phyloP scores from a whole-genome alignment of 2,888 invertebrate species.

The Papilio demoleus region DNA sequence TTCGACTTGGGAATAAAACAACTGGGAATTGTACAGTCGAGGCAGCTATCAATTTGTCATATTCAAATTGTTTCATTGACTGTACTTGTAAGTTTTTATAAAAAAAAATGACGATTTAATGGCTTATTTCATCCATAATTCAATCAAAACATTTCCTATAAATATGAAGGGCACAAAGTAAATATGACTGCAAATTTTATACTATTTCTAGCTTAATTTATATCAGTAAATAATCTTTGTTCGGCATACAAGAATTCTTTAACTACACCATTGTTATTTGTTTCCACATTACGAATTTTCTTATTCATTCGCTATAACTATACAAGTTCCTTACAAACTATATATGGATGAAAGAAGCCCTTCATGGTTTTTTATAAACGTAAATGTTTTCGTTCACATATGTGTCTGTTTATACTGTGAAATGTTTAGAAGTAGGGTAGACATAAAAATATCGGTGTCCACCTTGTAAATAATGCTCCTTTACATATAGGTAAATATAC shows the following conservation, averaged over 20 bases:
- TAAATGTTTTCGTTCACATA: constrained; percentile 40
- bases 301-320: constrained; percentile 2
- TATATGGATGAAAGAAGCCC: constrained; percentile 42
- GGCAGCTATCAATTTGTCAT: constrained; percentile 7
- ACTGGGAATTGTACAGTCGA: constrained; percentile 6
- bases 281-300: neutral
- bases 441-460: constrained; percentile 73
- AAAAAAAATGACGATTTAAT: neutral
- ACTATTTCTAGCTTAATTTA: neutral
- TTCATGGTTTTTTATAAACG: constrained; percentile 29
- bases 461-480: constrained; percentile 83
- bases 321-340: constrained; percentile 31
- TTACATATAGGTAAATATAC: constrained; percentile 82
- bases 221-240: neutral
- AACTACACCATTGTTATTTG: neutral
- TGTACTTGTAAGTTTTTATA: constrained; percentile 31
- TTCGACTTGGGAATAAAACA: constrained; percentile 1
- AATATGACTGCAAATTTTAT: constrained; percentile 27
- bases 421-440: constrained; percentile 64
- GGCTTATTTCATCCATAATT: constrained; percentile 37
- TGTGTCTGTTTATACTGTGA: constrained; percentile 46
- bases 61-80: constrained; percentile 19
- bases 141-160: constrained; percentile 33
- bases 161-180: constrained; percentile 33
- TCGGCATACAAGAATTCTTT: neutral